Base-by-base conservation (phyloP, 2,888 invertebrate genomes). In the Iselma pallidipennis region DNA sequence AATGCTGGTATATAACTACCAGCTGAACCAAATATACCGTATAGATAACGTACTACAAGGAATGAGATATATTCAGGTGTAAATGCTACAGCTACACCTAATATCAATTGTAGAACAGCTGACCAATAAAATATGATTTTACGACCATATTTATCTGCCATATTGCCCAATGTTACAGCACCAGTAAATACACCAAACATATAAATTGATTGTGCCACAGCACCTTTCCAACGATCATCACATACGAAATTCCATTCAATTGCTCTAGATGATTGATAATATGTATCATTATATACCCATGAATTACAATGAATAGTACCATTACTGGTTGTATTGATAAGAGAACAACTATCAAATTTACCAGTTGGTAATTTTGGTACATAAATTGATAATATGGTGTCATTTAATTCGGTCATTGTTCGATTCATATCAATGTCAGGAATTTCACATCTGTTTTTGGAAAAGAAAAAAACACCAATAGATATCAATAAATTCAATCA, bases 201-300 rank as follows among this genome's bases (percentile, higher is more conserved):
- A 77, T 89, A 91, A 49, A 85, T 76, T 4, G 91, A 88, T 77
- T 94, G 94, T 0, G 92, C 90, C 19, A 92, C 78, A 1, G 94
- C 90, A 1, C 91, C 91, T 88, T 89, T 89, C 93, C 93, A 94
- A 66, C 92, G 84, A 59, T 61, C 61, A 66, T 89, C 87, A 76
- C 95, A 95, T 1, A 94, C 91, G 55, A 94, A 87, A 75, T 89
- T 82, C 94, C 94, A 94, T 79, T 95, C 92, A 14, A 92, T 92
- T 7, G 88, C 88, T 53, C 90, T 85, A 0, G 93, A 91, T 0
- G 89, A 87, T 59, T 87, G 80, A 68, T 91, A 89, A 74, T 91
- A 91, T 0, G 87, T 90, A 7, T 84, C 84, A 73, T 94, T 91
- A 77, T 88, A 94, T 1, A 89, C 88, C 86, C 89, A 94, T 0